phyloP scores from a whole-genome alignment of 2,797 vertebrate species.

The Crocidura indochinensis region DNA sequence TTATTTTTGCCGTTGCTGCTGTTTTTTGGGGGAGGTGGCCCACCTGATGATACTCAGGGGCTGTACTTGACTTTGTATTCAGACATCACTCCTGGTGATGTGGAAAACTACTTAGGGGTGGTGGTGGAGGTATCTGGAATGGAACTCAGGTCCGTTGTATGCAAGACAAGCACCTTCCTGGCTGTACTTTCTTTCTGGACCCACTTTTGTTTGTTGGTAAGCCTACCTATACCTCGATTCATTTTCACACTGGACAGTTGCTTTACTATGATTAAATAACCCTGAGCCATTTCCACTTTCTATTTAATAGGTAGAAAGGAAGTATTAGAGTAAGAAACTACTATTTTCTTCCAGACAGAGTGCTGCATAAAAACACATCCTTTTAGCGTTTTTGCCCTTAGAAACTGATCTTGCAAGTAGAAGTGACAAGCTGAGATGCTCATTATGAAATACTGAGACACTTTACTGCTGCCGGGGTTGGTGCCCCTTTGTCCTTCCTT shows the following conservation, averaged over 20 bases:
- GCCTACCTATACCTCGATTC: neutral
- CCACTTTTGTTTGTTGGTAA: no score
- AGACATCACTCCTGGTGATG: no score
- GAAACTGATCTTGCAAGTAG: neutral
- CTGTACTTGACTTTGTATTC: no score
- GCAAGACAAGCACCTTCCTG: no score
- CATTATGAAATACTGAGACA: neutral
- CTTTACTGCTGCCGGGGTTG: neutral
- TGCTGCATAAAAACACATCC: neutral
- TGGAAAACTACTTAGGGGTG: no score
- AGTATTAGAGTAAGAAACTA: neutral
- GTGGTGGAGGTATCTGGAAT: no score
- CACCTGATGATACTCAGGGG: no score
- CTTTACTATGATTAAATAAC: neutral
- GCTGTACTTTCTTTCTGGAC: no score
- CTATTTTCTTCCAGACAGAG: neutral
- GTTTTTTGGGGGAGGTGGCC: no score
- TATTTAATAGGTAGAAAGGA: conserved; percentile 14
- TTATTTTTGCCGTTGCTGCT: neutral
- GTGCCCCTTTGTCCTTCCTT: neutral
- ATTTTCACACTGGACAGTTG: neutral
- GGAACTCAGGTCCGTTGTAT: no score
- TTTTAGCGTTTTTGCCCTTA: neutral
- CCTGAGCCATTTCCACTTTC: neutral
- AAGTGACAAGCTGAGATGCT: neutral